A percentile compares a stretch with the other conserved stretches of the same genome.
These are phyloP conservation scores for Agriopis marginaria DNA, from an alignment of 2,888 invertebrate species.

Conservation along the genomic window DNA sequence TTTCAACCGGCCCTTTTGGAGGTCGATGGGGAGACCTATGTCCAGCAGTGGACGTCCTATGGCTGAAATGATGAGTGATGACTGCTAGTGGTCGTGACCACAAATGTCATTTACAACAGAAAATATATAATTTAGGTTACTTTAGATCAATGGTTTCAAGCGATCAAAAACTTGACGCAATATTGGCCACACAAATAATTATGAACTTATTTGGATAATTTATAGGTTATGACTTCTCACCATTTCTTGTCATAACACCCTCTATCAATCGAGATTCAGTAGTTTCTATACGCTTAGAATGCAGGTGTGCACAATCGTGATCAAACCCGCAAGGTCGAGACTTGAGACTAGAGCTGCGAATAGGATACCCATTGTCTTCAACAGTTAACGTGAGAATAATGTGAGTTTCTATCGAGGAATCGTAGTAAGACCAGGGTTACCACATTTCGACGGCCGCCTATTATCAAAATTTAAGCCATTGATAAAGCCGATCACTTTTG, in stretches of 20 bases:
- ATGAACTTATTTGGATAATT: no score
- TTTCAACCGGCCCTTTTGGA: no score
- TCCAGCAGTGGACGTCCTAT: no score
- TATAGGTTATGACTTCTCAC: slow-evolving; percentile 2
- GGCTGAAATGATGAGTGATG: no score
- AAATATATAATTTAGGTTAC: no score
- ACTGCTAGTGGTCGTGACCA: no score
- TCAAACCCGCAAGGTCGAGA: slow-evolving; percentile 65
- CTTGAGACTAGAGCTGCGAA: slow-evolving; percentile 54
- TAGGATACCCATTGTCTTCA: slow-evolving; percentile 61
- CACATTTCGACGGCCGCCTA: not conserved
- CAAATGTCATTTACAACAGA: no score
- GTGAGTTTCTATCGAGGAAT: slow-evolving; percentile 50
- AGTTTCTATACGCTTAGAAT: slow-evolving; percentile 40
- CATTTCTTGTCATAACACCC: slow-evolving; percentile 13
- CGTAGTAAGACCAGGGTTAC: slow-evolving; percentile 37
- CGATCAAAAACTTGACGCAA: no score
- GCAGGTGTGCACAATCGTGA: slow-evolving; percentile 71
- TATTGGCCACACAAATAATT: no score
- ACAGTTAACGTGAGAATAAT: slow-evolving; percentile 56
- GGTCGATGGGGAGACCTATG: no score
- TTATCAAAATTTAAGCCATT: not conserved
- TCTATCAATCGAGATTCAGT: not conserved
- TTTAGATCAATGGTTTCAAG: no score
- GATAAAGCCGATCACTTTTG: no score